Conservation (phyloP, 2,113 vertebrate species). For the Capra hircus region DNA sequence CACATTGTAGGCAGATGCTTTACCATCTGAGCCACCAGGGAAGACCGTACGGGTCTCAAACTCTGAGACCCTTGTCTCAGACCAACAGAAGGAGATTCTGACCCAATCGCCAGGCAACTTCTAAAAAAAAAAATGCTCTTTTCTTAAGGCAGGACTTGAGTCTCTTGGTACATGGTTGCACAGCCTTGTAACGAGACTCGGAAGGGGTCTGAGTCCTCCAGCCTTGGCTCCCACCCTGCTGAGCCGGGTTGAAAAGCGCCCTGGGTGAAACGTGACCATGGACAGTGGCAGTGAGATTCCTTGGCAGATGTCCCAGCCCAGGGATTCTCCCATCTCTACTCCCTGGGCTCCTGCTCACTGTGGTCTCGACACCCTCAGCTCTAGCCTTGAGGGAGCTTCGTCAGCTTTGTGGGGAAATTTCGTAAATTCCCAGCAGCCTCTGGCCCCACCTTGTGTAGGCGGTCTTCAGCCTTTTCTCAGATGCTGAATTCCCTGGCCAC, state of each 20-base stretch:
- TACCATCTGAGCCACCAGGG: too few relatives aligned
- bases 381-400: background rate
- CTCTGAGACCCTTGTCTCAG: too few relatives aligned
- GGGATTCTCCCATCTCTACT: background rate
- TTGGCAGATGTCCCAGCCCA: background rate
- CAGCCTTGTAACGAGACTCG: background rate
- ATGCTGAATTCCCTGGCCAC: background rate
- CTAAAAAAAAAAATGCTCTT: background rate
- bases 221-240: background rate
- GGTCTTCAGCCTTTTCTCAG: background rate
- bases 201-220: background rate
- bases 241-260: background rate
- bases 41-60: too few relatives aligned
- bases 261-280: background rate
- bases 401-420: conserved; percentile 6
- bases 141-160: background rate
- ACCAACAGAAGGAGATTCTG: background rate
- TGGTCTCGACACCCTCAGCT: background rate
- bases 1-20: too few relatives aligned
- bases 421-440: conserved; percentile 11
- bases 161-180: background rate
- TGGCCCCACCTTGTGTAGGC: background rate
- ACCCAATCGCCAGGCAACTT: background rate
- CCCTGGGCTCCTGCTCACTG: background rate
- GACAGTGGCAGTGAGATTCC: background rate